These are phyloP conservation scores for Spizella passerina DNA, from an alignment of 2,797 vertebrate genomes.

Conservation along the genomic window DNA sequence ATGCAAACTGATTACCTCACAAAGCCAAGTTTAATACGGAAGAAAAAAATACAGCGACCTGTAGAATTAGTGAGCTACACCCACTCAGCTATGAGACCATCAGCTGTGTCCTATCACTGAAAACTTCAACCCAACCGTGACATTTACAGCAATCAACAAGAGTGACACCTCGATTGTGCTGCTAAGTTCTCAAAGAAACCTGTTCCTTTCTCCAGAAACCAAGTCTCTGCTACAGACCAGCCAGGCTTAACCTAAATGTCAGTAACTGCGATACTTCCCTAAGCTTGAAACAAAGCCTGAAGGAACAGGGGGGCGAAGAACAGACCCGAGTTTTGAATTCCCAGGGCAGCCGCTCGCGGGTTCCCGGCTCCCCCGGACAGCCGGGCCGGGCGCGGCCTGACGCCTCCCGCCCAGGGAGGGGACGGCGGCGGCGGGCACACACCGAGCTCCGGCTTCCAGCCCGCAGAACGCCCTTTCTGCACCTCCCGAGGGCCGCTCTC, in stretches of 20 bases:
- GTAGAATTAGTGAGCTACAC: not conserved
- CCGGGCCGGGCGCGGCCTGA: not conserved
- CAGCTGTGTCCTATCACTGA: not conserved
- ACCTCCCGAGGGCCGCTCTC: not conserved
- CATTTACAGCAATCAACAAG: not conserved
- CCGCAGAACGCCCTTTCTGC: not conserved
- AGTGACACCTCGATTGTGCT: fast-evolving
- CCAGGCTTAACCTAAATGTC: not conserved
- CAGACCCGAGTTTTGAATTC: fast-evolving
- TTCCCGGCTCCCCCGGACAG: fast-evolving
- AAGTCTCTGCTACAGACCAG: not conserved
- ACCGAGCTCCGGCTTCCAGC: not conserved
- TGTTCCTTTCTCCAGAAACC: not conserved
- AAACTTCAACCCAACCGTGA: not conserved
- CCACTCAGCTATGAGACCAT: not conserved
- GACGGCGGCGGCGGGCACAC: too few species aligned
- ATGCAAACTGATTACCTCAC: not conserved
- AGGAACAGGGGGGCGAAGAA: not conserved
- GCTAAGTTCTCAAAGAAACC: not conserved
- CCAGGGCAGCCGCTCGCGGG: not conserved
- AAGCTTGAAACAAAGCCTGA: not conserved
- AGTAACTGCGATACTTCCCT: not conserved
- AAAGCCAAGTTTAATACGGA: not conserved
- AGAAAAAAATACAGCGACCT: not conserved
- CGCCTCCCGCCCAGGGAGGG: not conserved